Evolutionary conservation across 2,113 vertebrate species (phyloP).

Genomic region (Percina caprodes): DNA sequence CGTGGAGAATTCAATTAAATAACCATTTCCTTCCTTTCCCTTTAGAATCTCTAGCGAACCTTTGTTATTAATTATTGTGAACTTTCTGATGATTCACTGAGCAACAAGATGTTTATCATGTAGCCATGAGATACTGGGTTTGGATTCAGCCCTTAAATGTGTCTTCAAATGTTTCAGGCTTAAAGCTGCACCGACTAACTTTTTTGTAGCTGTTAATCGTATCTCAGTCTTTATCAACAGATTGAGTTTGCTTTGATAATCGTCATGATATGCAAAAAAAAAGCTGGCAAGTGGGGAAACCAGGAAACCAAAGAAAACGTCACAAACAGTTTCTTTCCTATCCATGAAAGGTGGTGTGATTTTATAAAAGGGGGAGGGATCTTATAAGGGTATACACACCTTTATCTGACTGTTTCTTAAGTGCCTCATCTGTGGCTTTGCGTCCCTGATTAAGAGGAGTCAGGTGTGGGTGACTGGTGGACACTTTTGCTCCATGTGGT

Average conservation of each 20-base stretch:
- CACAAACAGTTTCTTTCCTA: neutral
- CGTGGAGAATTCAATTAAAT: no score
- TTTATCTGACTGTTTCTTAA: neutral
- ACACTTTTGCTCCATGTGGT: neutral
- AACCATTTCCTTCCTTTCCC: neutral
- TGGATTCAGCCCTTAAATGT: neutral
- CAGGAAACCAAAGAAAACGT: neutral
- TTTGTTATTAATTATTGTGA: neutral
- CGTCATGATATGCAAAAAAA: neutral
- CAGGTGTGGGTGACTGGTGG: conserved; percentile 3
- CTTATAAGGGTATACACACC: neutral
- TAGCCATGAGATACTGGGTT: neutral
- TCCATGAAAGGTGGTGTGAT: neutral
- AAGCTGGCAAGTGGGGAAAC: no score
- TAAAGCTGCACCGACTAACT: neutral
- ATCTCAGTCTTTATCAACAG: neutral
- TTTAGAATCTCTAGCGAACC: neutral
- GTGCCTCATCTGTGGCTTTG: neutral
- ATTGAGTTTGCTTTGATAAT: neutral
- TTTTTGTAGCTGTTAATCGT: neutral
- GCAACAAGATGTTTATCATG: neutral
- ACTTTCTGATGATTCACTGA: neutral
- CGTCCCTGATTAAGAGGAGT: neutral
- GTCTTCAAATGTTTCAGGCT: neutral
- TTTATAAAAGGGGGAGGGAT: neutral